Conservation (phyloP, 2,888 invertebrate genomes). For the Sympetrum striolatum region DNA sequence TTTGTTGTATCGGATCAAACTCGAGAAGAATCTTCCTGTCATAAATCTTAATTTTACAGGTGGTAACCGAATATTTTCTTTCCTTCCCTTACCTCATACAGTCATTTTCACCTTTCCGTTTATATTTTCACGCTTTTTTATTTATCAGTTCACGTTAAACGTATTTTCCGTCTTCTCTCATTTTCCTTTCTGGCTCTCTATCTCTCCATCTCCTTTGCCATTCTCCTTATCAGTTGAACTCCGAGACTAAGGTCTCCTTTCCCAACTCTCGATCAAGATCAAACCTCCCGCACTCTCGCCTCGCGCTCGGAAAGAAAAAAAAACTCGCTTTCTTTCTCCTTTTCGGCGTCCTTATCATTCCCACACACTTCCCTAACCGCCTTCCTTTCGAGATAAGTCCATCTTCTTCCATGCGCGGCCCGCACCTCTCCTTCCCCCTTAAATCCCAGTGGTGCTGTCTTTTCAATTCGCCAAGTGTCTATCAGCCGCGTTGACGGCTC, state of each 20-base stretch:
- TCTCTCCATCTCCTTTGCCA: neutral
- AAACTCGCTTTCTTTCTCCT: neutral
- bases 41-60: too few species aligned
- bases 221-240: neutral
- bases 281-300: neutral
- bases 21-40: too few species aligned
- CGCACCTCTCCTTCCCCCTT: neutral
- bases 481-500: conserved; percentile 7
- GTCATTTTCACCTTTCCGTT: too few species aligned
- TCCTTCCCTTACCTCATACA: too few species aligned
- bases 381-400: neutral
- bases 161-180: neutral
- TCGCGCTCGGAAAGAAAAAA: neutral
- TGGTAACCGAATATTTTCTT: too few species aligned
- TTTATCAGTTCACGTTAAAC: neutral
- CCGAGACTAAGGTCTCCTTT: neutral
- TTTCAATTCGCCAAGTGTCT: conserved; percentile 37
- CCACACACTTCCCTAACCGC: neutral
- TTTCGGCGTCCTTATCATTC: neutral
- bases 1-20: too few species aligned
- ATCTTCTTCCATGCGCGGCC: too few species aligned
- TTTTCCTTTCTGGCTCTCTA: neutral
- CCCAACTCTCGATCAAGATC: neutral
- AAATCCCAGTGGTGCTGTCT: conserved; percentile 25
- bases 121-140: too few species aligned